phyloP scores from a whole-genome alignment of 1,140 invertebrate species.

The Drosophila melanogaster region Release_6_plus_ISO1_MT NT_033777.3:18381501-18382000 shows the following conservation, averaged over 20 bases:
- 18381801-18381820: constrained; percentile 21
- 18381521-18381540: constrained; percentile 20
- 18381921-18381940: neutral
- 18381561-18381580: neutral
- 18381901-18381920: constrained; percentile 6
- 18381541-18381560: constrained; percentile 9
- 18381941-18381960: constrained; percentile 37
- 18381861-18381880: constrained; percentile 27
- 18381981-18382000: neutral
- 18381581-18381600: neutral
- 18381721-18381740: neutral
- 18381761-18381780: constrained; percentile 22
- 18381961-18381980: constrained; percentile 1
- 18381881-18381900: constrained; percentile 69
- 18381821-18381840: constrained; percentile 14
- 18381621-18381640: too few species aligned
- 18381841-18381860: constrained; percentile 23
- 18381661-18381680: neutral
- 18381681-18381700: neutral
- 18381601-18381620: too few species aligned
- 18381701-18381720: neutral
- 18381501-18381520: constrained; percentile 16
- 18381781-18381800: neutral
- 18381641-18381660: too few species aligned
- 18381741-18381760: constrained; percentile 21